phyloP scores from a whole-genome alignment of 2,888 invertebrate species.

The Resseliella maxima region DNA sequence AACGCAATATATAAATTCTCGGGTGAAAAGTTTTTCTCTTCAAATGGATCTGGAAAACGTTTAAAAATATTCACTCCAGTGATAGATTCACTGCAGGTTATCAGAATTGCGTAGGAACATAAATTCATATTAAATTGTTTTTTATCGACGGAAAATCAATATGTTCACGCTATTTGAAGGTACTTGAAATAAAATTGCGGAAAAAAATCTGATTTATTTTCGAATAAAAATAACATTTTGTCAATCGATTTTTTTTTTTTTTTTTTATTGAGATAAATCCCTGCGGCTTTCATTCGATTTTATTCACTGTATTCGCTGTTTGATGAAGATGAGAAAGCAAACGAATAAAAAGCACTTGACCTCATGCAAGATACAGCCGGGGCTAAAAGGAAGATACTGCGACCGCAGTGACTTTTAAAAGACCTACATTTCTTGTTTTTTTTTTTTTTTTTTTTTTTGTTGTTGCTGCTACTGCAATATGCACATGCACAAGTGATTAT shows the following conservation, averaged over 20 bases:
- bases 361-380: not conserved
- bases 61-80: too few relatives aligned
- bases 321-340: not conserved
- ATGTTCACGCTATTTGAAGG: not conserved
- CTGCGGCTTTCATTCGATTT: not conserved
- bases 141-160: too few relatives aligned
- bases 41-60: too few relatives aligned
- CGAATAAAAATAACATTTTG: not conserved
- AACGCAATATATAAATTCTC: too few relatives aligned
- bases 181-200: not conserved
- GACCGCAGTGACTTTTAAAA: conserved; percentile 49
- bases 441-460: not conserved
- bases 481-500: not conserved
- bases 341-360: conserved; percentile 22
- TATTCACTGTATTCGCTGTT: not conserved
- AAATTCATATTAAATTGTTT: too few relatives aligned
- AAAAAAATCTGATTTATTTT: not conserved
- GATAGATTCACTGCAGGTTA: too few relatives aligned
- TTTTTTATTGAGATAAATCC: not conserved
- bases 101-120: too few relatives aligned
- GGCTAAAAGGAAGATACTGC: conserved; percentile 33
- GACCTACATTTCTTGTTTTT: not conserved
- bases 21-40: too few relatives aligned
- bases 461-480: not conserved
- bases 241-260: not conserved